phyloP scores from a whole-genome alignment of 2,113 vertebrate genomes.

The Salvelinus alpinus region DNA sequence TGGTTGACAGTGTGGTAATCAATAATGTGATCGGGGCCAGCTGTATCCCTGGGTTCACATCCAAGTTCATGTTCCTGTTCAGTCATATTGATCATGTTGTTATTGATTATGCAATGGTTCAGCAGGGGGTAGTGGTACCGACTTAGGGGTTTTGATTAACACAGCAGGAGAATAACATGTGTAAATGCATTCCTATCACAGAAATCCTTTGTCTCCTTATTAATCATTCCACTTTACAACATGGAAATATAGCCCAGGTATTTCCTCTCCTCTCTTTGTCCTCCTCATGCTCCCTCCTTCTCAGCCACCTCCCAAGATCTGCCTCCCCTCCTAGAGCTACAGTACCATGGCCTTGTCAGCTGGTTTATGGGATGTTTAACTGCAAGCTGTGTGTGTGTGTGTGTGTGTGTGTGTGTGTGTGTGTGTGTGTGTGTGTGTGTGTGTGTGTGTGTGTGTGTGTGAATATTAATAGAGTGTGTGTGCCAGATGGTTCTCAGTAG shows the following conservation, averaged over 20 bases:
- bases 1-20: background rate
- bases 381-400: background rate
- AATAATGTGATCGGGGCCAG: background rate
- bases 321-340: background rate
- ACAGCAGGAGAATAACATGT: background rate
- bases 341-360: background rate
- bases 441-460: conserved; percentile 8
- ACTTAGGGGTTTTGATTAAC: background rate
- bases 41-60: background rate
- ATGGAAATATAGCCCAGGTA: background rate
- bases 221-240: background rate
- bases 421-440: conserved; percentile 16
- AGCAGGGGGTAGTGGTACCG: background rate
- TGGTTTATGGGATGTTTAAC: background rate
- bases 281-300: background rate
- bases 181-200: background rate
- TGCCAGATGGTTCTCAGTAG: conserved; percentile 70
- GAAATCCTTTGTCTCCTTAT: background rate
- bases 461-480: conserved; percentile 48
- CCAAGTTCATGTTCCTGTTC: background rate
- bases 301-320: background rate
- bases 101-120: background rate
- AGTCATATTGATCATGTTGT: background rate
- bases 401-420: conserved; percentile 10
- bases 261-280: background rate